Base-by-base conservation (phyloP, 2,888 invertebrate genomes). In the Drosophila paracracens region DNA sequence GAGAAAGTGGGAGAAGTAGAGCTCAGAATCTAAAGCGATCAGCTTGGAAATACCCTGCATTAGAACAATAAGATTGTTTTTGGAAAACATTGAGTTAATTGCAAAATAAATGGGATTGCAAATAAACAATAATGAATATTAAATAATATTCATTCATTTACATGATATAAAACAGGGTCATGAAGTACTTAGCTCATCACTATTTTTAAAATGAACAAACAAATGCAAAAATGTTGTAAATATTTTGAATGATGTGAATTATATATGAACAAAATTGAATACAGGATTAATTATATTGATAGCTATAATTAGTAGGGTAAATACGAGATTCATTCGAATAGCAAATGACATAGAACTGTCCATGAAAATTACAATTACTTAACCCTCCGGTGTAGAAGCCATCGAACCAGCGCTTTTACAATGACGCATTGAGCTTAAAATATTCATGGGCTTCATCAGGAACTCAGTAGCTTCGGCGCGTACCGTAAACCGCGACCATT, bases 391-490 rank as follows among this genome's bases (percentile, higher is more conserved):
- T n/a, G n/a, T 8, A 31, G 8, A 57, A 16, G n/a, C 31, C 31
- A 33, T 53, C 33, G n/a, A 57, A 46, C 10, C 51, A n/a, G 18
- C 33, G 0, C 11, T 27, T 16, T 13, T 40, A 29, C 31, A 29
- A 33, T 50, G 35, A 10, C 27, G 50, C 50, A 56, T 56, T 40
- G 13, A 50, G 29, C 40, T 50, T 56, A 35, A 40, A 56, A 40
- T 35, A 51, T 43, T 35, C 31, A 16, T 18, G 31, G 16, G 21
- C 31, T 56, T 57, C 67, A 76, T 69, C 70, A 53, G 48, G n/a
- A 43, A 43, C 40, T 29, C 13, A 13, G 62, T 25, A n/a, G 27
- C 52, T 43, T 21, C 43, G 21, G 43, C 11, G 21, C 5, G 43
- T 13, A 16, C 25, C 11, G 8, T 35, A 31, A 31, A 10, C n/a